A percentile compares a stretch with the other conserved stretches of the same genome.
Conservation (phyloP, 2,113 vertebrate genomes). For the Chionodraco myersi region DNA sequence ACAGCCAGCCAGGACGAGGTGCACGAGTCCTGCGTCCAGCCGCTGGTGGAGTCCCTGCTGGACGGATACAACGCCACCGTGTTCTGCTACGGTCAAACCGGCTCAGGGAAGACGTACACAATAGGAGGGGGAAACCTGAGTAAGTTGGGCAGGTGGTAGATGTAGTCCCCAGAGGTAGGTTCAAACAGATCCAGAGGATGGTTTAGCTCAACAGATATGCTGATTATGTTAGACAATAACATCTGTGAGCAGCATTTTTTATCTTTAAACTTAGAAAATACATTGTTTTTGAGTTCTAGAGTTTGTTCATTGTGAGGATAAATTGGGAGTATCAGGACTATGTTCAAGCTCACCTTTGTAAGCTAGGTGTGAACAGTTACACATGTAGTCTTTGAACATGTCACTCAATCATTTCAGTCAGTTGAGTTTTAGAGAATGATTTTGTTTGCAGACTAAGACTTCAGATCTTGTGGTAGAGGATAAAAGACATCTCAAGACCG, state of each 20-base stretch:
- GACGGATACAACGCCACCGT: slow-evolving; percentile 92
- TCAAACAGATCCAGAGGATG: background rate
- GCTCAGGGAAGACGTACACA: slow-evolving; percentile 94
- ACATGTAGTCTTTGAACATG: background rate
- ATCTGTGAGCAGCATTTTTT: background rate
- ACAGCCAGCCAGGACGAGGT: slow-evolving; percentile 88
- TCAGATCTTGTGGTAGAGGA: background rate
- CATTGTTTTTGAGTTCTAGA: background rate
- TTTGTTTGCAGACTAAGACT: background rate
- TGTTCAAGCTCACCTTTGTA: background rate
- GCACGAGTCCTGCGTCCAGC: slow-evolving; percentile 88
- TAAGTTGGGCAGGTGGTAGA: slow-evolving; percentile 65
- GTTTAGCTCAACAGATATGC: background rate
- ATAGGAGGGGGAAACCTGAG: slow-evolving; percentile 86
- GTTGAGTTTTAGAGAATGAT: background rate
- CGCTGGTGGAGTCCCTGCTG: slow-evolving; percentile 86
- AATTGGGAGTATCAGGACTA: background rate
- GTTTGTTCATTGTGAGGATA: background rate
- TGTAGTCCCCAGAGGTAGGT: background rate
- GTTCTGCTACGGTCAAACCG: slow-evolving; percentile 94
- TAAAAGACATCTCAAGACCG: background rate
- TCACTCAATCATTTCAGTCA: background rate
- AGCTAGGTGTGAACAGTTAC: background rate
- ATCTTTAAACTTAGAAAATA: background rate
- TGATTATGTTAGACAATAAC: background rate